Base-by-base conservation (phyloP, 2,888 invertebrate species). In the Augiades crinisus region DNA sequence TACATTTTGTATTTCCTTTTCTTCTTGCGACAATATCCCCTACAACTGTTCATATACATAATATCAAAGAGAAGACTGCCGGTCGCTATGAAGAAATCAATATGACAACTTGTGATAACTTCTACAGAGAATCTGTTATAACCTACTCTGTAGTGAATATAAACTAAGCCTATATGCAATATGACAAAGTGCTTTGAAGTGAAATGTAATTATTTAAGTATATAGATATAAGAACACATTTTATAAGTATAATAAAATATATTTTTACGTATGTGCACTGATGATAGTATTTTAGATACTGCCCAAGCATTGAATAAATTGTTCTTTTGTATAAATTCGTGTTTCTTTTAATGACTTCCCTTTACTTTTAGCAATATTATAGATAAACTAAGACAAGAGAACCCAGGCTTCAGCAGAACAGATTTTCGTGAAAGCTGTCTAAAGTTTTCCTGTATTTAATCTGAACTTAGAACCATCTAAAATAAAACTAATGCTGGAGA, bases 241-340 rank as follows among this genome's bases (percentile, higher is more conserved):
- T 60, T 60, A 59, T 61, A 53, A 61, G 55, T 58, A 41, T 14
- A n/a, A 16, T 60, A 56, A 55, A n/a, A 53, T 62, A 50, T 63
- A 61, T 65, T 63, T 72, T 78, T 78, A 74, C 67, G 72, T 47
- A 47, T 47, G 58, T 56, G 79, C 82, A 82, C 79, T 75, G 68
- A 74, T 47, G 40, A 67, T 68, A 70, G 66, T 74, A 70, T 70
- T 70, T 69, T 73, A 70, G 65, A 65, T 58, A 61, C 65, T 65
- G 68, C 65, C 63, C 70, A 69, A 66, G 70, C 76, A 54, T 72
- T 46, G 55, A 80, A 78, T 79, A 78, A 78, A 79, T 70, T 71
- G 72, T 75, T 78, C 69, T 72, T 72, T 69, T 70, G 46, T 54
- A 56, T 47, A 56, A n/a, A 36, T 34, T 50, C 45, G 41, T 54